A percentile compares a stretch with the other conserved stretches of the same genome.
phyloP scores from a whole-genome alignment of 2,113 vertebrate genomes.

The Anthoscopus minutus region DNA sequence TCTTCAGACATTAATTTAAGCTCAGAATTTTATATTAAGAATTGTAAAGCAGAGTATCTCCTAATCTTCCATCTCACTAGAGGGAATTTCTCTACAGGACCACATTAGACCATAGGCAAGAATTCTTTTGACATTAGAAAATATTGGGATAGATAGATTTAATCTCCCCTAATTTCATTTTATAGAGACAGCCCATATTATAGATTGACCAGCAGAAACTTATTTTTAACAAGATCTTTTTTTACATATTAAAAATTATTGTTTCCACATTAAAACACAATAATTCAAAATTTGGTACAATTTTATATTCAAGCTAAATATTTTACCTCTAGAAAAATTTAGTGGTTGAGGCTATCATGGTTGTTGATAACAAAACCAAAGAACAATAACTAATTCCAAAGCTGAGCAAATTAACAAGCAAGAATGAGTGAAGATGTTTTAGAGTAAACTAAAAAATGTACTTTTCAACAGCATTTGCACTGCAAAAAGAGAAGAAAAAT shows the following conservation, averaged over 20 bases:
- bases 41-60: background rate
- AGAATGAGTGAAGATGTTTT: background rate
- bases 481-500: background rate
- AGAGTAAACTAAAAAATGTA: background rate
- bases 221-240: background rate
- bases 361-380: background rate
- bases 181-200: background rate
- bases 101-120: background rate
- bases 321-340: background rate
- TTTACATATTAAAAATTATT: background rate
- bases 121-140: background rate
- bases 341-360: background rate
- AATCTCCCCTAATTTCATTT: background rate
- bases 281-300: background rate
- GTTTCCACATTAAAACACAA: background rate
- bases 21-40: background rate
- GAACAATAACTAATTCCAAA: background rate
- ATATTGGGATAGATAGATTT: rapidly evolving
- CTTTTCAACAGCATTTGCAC: background rate
- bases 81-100: background rate
- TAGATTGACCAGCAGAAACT: background rate
- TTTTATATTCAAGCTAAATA: background rate
- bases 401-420: background rate
- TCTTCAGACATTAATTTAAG: background rate
- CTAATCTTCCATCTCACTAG: background rate